These are phyloP conservation scores for Eurypyga helias DNA, from an alignment of 2,113 vertebrate species.

Conservation along the genomic window DNA sequence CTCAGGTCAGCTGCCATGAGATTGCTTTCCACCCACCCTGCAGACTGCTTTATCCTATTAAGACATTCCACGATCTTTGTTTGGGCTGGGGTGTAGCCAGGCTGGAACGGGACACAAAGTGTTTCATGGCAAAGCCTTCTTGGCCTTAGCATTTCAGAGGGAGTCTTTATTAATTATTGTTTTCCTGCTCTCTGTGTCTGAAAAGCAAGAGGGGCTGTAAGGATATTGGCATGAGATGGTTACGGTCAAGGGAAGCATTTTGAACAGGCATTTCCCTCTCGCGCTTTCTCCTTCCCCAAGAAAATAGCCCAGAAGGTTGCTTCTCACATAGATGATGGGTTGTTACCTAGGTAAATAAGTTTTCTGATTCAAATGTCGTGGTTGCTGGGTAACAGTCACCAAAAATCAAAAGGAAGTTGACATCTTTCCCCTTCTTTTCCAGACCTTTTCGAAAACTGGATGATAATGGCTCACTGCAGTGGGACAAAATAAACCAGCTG, in stretches of 20 bases:
- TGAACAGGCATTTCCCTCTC: not conserved
- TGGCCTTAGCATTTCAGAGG: not conserved
- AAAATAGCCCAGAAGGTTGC: not conserved
- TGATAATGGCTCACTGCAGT: slow-evolving; percentile 80
- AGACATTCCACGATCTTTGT: not conserved
- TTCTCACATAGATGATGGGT: not conserved
- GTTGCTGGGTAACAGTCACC: not conserved
- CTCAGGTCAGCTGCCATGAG: not conserved
- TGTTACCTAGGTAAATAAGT: not conserved
- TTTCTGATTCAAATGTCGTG: not conserved
- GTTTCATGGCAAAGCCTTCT: not conserved
- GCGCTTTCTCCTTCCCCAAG: not conserved
- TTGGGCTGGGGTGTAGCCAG: not conserved
- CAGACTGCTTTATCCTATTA: not conserved
- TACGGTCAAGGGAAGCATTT: not conserved
- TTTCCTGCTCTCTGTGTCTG: not conserved
- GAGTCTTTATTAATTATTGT: not conserved
- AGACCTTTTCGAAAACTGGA: slow-evolving; percentile 85
- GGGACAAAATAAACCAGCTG: slow-evolving; percentile 82
- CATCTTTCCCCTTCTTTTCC: not conserved
- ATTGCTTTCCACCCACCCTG: not conserved
- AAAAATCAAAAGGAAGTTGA: slow-evolving; percentile 20
- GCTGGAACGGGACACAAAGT: not conserved
- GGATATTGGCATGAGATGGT: not conserved
- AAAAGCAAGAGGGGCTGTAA: not conserved